Evolutionary conservation across 2,113 vertebrate species (phyloP), one percentile per base, ranked within the genome.

Genomic region (Tachycineta bicolor): DNA sequence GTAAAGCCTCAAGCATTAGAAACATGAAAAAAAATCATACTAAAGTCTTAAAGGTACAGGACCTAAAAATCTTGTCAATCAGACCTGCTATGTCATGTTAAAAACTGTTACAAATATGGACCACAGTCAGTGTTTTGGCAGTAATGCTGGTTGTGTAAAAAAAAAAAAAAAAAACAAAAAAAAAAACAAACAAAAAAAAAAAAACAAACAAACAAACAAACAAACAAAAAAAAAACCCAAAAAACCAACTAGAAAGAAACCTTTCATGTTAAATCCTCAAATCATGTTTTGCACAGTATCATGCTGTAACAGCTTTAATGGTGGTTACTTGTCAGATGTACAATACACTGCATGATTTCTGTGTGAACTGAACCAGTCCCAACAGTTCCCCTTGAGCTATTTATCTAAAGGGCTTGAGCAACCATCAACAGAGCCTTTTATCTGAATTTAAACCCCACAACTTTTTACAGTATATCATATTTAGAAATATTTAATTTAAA

Each of bases 131-230:
- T 97, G 97, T 97, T 97, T 97, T 98, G 98, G 98, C 98, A 98
- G 98, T 98, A 98, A 98, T 98, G 98, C 98, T 98, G 98, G 98
- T 98, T 98, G 97, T 98, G 98, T 90, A 97, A 97, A 97, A 97
- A 96, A 96, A 94, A 97, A 97, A 97, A 97, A n/a, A n/a, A n/a
- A n/a, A n/a, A n/a, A n/a, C n/a, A n/a, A n/a, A n/a, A n/a, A n/a
- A n/a, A n/a, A n/a, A n/a, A n/a, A n/a, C n/a, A n/a, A n/a, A n/a
- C n/a, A n/a, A n/a, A n/a, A n/a, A n/a, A n/a, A n/a, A n/a, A n/a
- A n/a, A n/a, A n/a, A n/a, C n/a, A n/a, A n/a, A n/a, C n/a, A n/a
- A n/a, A n/a, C n/a, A n/a, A n/a, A n/a, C n/a, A n/a, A n/a, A n/a
- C n/a, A n/a, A n/a, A n/a, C n/a, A n/a, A n/a, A n/a, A n/a, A n/a